Conservation (phyloP, 2,797 vertebrate species). For the Fistularia tabacaria region DNA sequence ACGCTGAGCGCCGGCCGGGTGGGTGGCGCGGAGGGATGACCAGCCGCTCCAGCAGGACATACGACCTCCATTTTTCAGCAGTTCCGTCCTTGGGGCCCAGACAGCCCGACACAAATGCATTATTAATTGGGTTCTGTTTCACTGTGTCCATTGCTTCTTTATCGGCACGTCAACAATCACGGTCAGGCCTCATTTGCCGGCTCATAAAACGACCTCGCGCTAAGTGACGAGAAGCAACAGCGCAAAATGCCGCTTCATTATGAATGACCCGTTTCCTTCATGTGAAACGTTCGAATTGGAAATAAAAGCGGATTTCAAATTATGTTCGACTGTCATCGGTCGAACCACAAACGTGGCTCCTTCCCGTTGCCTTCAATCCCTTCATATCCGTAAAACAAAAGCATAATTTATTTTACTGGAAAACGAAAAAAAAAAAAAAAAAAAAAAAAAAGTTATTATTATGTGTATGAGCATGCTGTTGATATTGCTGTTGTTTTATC, state of each 20-base stretch:
- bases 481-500: conserved; percentile 62
- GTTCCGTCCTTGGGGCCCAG: conserved; percentile 64
- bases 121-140: conserved; percentile 76
- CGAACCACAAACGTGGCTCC: no score
- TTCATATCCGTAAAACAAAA: no score
- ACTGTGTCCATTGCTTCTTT: conserved; percentile 65
- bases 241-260: no score
- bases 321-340: no score
- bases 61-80: conserved; percentile 69
- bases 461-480: conserved; percentile 31
- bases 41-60: conserved; percentile 62
- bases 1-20: conserved; percentile 50
- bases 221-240: conserved; percentile 27
- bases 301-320: no score
- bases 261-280: no score
- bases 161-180: conserved; percentile 62
- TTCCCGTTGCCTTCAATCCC: no score
- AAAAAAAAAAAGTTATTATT: no score
- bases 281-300: no score
- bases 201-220: conserved; percentile 48
- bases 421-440: no score
- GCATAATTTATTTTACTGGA: no score
- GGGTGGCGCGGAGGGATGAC: conserved; percentile 58
- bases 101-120: conserved; percentile 75
- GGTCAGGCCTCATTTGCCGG: conserved; percentile 62